Base-by-base conservation (phyloP, 2,888 invertebrate species). In the Cephus spinipes region DNA sequence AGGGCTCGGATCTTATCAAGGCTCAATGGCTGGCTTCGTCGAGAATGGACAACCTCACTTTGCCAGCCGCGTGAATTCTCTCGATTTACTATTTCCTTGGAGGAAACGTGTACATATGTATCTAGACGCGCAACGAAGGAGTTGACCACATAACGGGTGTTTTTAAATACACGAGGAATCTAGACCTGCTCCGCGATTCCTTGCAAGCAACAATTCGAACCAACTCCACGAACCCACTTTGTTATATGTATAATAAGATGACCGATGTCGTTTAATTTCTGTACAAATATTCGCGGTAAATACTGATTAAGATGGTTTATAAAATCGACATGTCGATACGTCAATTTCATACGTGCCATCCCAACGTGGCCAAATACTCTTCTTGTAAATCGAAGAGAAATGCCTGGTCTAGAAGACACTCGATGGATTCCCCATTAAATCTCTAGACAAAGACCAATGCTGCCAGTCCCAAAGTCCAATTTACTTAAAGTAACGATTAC, bases 1-100 rank as follows among this genome's bases (percentile, higher is more conserved):
- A 97, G 88, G 97, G 95, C 0, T 94, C 97, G 1, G 97, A 97
- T 90, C 90, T 97, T 92, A 94, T 97, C 68, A 96, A 96, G 89
- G 93, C 94, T 75, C 92, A 94, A 68, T 96, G 96, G 96, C 85
- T 93, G 30, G 89, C 91, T 55, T 83, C 86, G 0, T 6, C 31
- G 6, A 71, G 71, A 23, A 23, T 9, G 4, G 55, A 55, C 55
- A 55, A 55, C 55, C 2, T 55, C 23, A 55, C 23, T 23, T 23
- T 9, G 55, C 23, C 55, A 0, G 55, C 40, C 40, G 40, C 55
- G 55, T 55, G 55, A n/a, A 55, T 40, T 73, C 3, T 30, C 34
- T 55, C 32, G 2, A 55, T 55, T 55, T 9, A 9, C 0, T 23
- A 9, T 23, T 23, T 55, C 15, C 23, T 23, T 9, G 2, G 9